Percentiles rank a stretch among this genome's conserved stretches.
Conservation (phyloP, 2,797 vertebrate species). For the Tinamus major region DNA sequence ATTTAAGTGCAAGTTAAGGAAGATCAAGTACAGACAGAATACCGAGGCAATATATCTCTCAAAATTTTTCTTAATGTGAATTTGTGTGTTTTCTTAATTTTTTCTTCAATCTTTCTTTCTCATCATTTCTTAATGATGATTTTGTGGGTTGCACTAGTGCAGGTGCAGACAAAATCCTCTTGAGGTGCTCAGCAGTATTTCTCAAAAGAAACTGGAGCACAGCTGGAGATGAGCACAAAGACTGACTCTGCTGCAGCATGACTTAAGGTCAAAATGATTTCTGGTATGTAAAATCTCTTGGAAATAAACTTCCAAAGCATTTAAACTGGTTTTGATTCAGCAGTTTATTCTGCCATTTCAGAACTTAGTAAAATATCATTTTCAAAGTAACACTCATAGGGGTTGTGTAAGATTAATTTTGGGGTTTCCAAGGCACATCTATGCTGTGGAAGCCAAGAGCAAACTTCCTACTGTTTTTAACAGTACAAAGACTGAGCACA, state of each 20-base stretch:
- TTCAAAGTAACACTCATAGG: not conserved
- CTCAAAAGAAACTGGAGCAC: slow-evolving; percentile 20
- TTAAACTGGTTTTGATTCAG: slow-evolving; percentile 26
- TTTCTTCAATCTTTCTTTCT: too few species aligned
- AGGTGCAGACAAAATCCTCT: slow-evolving; percentile 16
- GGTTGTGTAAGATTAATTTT: not conserved
- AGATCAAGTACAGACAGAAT: not conserved
- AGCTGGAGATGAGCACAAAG: slow-evolving; percentile 46
- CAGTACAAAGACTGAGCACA: not conserved
- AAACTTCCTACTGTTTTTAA: not conserved
- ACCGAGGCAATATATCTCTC: not conserved
- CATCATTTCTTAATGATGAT: not conserved
- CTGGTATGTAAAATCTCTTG: not conserved
- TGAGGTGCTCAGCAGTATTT: slow-evolving; percentile 15
- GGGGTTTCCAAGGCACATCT: not conserved
- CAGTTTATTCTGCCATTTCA: slow-evolving; percentile 5
- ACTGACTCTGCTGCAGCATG: not conserved
- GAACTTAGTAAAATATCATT: not conserved
- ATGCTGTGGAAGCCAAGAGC: not conserved
- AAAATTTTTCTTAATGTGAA: not conserved
- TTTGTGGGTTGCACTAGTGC: not conserved
- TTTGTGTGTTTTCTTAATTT: too few species aligned
- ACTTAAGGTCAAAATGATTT: slow-evolving; percentile 47
- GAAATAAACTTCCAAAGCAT: slow-evolving; percentile 27
- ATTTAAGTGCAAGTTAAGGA: not conserved